Percentiles rank a stretch among this genome's conserved stretches.
These are phyloP conservation scores for Neomonachus schauinslandi DNA, from an alignment of 2,113 vertebrate genomes.

Conservation along the genomic window DNA sequence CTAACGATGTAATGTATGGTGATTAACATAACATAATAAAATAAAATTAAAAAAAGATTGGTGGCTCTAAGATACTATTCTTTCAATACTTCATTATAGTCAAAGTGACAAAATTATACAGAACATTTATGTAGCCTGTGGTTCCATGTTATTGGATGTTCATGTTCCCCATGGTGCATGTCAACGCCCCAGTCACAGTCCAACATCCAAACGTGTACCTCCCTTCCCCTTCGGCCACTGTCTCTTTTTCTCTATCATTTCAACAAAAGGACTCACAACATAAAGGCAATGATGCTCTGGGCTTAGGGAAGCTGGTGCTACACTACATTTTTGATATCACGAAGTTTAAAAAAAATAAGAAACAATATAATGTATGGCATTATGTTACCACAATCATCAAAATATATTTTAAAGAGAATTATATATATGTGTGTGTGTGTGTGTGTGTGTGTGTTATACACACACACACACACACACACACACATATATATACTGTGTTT, in stretches of 20 bases:
- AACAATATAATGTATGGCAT: not conserved
- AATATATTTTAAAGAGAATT: not conserved
- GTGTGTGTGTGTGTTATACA: no score
- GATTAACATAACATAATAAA: no score
- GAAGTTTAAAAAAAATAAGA: not conserved
- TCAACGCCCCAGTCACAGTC: not conserved
- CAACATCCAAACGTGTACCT: fast-evolving
- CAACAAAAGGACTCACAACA: not conserved
- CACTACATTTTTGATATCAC: not conserved
- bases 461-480: no score
- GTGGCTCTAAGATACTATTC: not conserved
- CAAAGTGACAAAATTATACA: not conserved
- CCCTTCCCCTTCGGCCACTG: no score
- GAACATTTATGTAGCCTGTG: not conserved
- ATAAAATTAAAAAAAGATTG: not conserved
- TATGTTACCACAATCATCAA: not conserved
- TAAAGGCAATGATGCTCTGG: not conserved
- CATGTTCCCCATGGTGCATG: not conserved
- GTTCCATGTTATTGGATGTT: fast-evolving
- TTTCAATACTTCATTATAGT: not conserved
- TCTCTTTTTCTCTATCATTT: not conserved
- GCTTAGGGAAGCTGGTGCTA: not conserved
- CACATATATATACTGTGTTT: not conserved
- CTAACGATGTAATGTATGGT: no score
- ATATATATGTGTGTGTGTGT: not conserved